Evolutionary conservation across 2,797 vertebrate species (phyloP), one percentile per base, ranked within the genome.

Genomic region (Delichon dasypus): DNA sequence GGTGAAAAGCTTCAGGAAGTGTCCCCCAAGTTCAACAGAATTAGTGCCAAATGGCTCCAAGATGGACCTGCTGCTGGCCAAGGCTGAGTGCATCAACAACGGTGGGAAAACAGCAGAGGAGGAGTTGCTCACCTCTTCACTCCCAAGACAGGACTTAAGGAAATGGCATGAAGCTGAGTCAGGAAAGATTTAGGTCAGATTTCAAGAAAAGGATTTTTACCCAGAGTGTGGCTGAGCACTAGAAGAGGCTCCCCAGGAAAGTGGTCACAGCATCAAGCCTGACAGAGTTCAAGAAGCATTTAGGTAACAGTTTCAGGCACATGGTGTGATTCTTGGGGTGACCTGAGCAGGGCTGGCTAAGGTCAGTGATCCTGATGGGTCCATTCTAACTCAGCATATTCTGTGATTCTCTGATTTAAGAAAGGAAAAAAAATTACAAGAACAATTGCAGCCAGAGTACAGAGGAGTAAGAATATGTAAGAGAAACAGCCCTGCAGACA

Each of bases 101-200:
- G 19, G 27, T 29, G 11, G 16, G 36, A 29, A 50, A 55, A 36
- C 18, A 48, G 27, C 11, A 23, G 27, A 62, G 13, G 8, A 48
- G 10, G n/a, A 44, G 27, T 26, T 17, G 16, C 19, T 13, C 29
- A 54, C 12, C 25, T 74, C 76, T 30, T 61, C 34, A 54, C 7
- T 36, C 18, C 54, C 10, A 53, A 36, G 40, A 74, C 3, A 14
- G 4, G 15, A 61, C 15, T 48, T 9, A 32, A 61, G 22, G 32
- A 75, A 82, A 62, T 3, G 2, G 44, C 36, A 55, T 4, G 13
- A 55, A 48, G 11, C 6, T 62, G 32, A 62, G 16, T 20, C 13
- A 36, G 42, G 19, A 0, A 2, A 38, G 55, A 22, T 36, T 50
- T 23, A 75, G 27, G 22, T 0, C 36, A 8, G 48, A 2, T 55